phyloP scores from a whole-genome alignment of 2,797 vertebrate genomes.

The Masticophis lateralis region DNA sequence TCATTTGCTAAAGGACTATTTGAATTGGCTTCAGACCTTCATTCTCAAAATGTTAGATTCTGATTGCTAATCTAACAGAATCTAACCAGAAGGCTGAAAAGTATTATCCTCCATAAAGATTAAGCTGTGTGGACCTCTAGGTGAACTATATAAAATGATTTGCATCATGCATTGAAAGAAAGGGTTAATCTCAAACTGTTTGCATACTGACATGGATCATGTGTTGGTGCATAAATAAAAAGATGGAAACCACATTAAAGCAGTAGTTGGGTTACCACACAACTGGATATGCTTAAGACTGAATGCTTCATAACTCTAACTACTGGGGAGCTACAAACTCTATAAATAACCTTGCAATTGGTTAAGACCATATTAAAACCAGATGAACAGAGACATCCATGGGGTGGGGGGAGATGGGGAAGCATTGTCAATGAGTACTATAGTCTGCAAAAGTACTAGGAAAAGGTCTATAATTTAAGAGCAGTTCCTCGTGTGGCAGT shows the following conservation, averaged over 20 bases:
- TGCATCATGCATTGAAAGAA: slow-evolving; percentile 59
- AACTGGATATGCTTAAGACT: slow-evolving; percentile 92
- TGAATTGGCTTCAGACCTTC: slow-evolving; percentile 35
- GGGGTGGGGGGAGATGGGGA: slow-evolving; percentile 19
- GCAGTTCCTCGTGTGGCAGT: slow-evolving; percentile 35
- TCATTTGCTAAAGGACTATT: slow-evolving; percentile 47
- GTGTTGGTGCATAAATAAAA: slow-evolving; percentile 76
- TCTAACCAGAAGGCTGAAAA: slow-evolving; percentile 33
- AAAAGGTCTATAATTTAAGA: slow-evolving; percentile 47
- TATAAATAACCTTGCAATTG: slow-evolving; percentile 94
- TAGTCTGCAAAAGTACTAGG: slow-evolving; percentile 72
- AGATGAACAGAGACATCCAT: slow-evolving; percentile 81
- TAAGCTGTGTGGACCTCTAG: slow-evolving; percentile 34
- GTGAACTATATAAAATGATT: slow-evolving; percentile 40
- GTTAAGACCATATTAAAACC: slow-evolving; percentile 90
- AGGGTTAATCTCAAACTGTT: slow-evolving; percentile 68
- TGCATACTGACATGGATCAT: slow-evolving; percentile 74
- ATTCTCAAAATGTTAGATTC: slow-evolving; percentile 13
- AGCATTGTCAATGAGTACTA: slow-evolving; percentile 59
- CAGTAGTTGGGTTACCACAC: slow-evolving; percentile 82
- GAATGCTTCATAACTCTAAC: slow-evolving; percentile 88
- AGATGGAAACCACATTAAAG: slow-evolving; percentile 85
- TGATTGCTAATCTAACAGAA: background rate
- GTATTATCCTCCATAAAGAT: background rate
- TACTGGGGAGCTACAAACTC: slow-evolving; percentile 86